Evolutionary conservation across 2,797 vertebrate species (phyloP), one percentile per base, ranked within the genome.

Genomic region (Anabacerthia variegaticeps): DNA sequence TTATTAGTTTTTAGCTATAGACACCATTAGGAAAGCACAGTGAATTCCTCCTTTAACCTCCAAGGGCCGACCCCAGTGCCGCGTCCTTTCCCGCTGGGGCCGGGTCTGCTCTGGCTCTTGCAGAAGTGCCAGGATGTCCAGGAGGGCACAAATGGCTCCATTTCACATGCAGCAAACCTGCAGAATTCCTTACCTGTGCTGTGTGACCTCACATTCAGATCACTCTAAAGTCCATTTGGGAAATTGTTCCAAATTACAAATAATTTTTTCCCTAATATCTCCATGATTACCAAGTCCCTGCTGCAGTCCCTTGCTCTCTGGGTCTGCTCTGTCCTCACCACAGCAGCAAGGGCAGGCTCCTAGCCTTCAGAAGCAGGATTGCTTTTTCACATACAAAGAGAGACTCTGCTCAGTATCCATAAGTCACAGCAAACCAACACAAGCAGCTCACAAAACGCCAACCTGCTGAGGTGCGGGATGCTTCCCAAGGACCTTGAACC

Each of bases 101-200:
- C 0, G 1, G 9, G 23, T 15, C 14, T 76, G 8, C 51, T 21
- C 46, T 0, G 2, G 6, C 27, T 76, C 20, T 44, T 34, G 14
- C 2, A 12, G 63, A 39, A 49, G 43, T 2, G 6, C 2, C 4
- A 67, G 76, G 6, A 12, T 5, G 27, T 46, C 80, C 68, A 5
- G 0, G 23, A 52, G 71, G 52, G 66, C 11, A 5, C 52, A 74
- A 30, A 52, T 6, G 0, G 16, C 36, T 89, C 36, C 59, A 28
- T 30, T 39, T 36, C 72, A 59, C 37, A 24, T 3, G 21, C 24
- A 37, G 10, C 28, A 65, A 69, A 81, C 32, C 43, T 39, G 27
- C 17, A 68, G 43, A 62, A 43, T 10, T 28, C 86, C 56, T 71
- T 37, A 67, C 26, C 15, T 4, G 43, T 34, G 39, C 79, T 88